Base-by-base conservation (phyloP, 2,797 vertebrate species). In the Myotis pilosus region DNA sequence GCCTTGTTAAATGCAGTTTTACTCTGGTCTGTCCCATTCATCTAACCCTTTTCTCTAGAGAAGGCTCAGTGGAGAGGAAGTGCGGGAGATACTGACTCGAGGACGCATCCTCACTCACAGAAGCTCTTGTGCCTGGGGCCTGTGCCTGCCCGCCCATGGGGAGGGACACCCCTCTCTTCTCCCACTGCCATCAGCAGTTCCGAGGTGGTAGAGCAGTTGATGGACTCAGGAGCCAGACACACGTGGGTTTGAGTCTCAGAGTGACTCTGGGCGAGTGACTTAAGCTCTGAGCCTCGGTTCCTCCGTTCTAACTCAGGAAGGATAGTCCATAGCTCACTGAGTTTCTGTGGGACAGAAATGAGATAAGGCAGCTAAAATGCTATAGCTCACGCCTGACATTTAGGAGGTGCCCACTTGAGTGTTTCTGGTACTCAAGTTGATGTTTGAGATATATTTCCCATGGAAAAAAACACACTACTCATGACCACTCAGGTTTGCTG, bases 141-240 rank as follows among this genome's bases (percentile, higher is more conserved):
- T 81, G 36, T 44, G 8, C 60, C 60, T 11, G 13, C 55, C 2
- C 3, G 30, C 28, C 57, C 41, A 4, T 3, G 3, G 28, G 7
- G 49, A 60, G 41, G 15, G 9, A 19, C 62, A 16, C 19, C 2
- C 19, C 47, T 36, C 16, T 49, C 44, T 23, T 3, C 22, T 3
- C 72, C 20, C 49, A 16, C 17, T 1, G 19, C 57, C 4, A 0
- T 68, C 38, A 19, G 1, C 1, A 1, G 8, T 68, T 57, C 72
- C 0, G 0, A 38, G 49, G 20, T 6, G n/a, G 41, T 12, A 1
- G 8, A 64, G 88, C 28, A 20, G 30, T 23, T 6, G 15, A 4
- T 4, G 0, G 20, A 33, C 53, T 60, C 30, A 10, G 22, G 11
- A 91, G 64, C 68, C 76, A 51, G 57, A 22, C 0, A 22, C 15